Percentiles rank a stretch among this genome's conserved stretches.
Evolutionary conservation across 2,888 invertebrate species (phyloP).

Genomic region (Entomobrya proxima): DNA sequence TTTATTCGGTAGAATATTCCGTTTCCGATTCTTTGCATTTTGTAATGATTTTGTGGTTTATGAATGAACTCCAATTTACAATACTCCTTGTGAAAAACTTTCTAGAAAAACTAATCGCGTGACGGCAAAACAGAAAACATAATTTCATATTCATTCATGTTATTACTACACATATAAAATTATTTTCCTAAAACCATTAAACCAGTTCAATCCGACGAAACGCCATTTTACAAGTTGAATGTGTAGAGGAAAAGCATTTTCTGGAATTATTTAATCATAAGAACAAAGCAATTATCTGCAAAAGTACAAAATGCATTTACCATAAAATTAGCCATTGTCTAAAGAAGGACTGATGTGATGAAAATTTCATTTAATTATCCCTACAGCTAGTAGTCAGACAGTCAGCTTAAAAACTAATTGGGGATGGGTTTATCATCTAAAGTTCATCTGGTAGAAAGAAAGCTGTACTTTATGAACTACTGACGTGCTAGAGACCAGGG

Average conservation of each 20-base stretch:
- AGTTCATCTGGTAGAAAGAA: background rate
- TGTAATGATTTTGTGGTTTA: background rate
- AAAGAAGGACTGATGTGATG: background rate
- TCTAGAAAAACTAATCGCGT: too few relatives aligned
- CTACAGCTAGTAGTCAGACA: background rate
- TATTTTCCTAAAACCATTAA: too few relatives aligned
- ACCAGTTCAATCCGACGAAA: too few relatives aligned
- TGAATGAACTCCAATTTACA: background rate
- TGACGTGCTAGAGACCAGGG: too few relatives aligned
- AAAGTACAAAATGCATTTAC: background rate
- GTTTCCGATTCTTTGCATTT: too few relatives aligned
- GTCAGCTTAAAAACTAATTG: background rate
- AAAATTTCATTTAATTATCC: constrained; percentile 32
- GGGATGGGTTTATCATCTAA: background rate
- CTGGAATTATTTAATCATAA: background rate
- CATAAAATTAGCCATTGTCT: constrained; percentile 9
- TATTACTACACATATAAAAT: too few relatives aligned
- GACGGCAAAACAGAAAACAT: too few relatives aligned
- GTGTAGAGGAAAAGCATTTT: background rate
- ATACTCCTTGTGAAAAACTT: too few relatives aligned
- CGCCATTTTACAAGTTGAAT: too few relatives aligned
- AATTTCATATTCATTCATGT: too few relatives aligned
- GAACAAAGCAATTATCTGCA: background rate
- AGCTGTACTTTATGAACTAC: too few relatives aligned
- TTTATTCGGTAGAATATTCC: too few relatives aligned